These are phyloP conservation scores for Dioctria linearis DNA, from an alignment of 2,888 invertebrate genomes.

Conservation along the genomic window DNA sequence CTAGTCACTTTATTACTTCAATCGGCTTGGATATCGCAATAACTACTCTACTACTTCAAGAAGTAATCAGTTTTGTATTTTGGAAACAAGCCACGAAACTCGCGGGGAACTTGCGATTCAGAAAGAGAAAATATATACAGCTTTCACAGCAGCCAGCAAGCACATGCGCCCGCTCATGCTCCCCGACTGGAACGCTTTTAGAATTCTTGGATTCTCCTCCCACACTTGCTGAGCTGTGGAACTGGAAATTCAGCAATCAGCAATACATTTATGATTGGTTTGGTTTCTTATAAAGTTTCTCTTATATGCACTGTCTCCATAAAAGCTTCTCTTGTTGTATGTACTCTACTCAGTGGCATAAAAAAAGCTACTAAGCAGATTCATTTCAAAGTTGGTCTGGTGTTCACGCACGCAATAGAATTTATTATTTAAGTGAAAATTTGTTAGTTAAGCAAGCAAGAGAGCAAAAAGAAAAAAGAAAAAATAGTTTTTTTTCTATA, in stretches of 20 bases:
- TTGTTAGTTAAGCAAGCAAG: constrained; percentile 13
- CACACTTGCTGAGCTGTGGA: background rate
- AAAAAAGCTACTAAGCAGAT: constrained; percentile 32
- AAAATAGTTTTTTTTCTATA: constrained; percentile 3
- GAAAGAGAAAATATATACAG: background rate
- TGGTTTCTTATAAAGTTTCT: no score
- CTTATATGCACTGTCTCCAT: no score
- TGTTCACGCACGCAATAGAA: constrained; percentile 48
- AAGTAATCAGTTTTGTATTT: no score
- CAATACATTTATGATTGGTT: constrained; percentile 19
- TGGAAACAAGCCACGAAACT: no score
- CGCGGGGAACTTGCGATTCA: no score
- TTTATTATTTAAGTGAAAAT: constrained; percentile 46
- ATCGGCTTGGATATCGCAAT: no score
- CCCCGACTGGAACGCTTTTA: constrained; percentile 16
- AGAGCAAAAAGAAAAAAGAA: background rate
- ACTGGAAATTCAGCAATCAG: constrained; percentile 42
- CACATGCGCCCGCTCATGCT: background rate
- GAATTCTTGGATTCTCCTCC: constrained; percentile 1
- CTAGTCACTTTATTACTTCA: no score
- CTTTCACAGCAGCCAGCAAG: background rate
- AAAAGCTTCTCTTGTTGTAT: constrained; percentile 6
- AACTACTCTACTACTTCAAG: no score
- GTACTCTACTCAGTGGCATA: no score
- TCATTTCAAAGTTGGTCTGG: constrained; percentile 49